These are phyloP conservation scores for Heterochromis multidens DNA, from an alignment of 2,113 vertebrate genomes.

Conservation along the genomic window DNA sequence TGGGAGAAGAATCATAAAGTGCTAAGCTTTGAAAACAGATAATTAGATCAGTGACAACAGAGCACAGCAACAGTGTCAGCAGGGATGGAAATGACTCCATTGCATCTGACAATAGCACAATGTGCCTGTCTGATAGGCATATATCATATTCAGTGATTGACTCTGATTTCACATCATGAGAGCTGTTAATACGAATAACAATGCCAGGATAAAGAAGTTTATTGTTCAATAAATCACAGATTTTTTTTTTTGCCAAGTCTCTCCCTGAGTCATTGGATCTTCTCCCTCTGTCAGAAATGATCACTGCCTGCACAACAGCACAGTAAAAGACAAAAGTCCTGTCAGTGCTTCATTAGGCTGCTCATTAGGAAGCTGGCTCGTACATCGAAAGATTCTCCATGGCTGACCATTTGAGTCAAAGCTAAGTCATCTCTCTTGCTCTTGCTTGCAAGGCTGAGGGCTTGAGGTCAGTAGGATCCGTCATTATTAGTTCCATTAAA, in stretches of 20 bases:
- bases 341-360: conserved; percentile 56
- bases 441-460: conserved; percentile 6
- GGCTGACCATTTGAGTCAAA: conserved; percentile 49
- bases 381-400: conserved; percentile 34
- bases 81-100: conserved; percentile 41
- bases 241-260: conserved; percentile 1
- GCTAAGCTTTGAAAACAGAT: conserved; percentile 58
- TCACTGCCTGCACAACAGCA: conserved; percentile 35
- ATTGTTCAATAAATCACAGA: conserved; percentile 23
- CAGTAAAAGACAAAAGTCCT: conserved; percentile 29
- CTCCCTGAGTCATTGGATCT: conserved; percentile 6
- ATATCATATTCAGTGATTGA: conserved; percentile 19
- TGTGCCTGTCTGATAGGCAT: conserved; percentile 24
- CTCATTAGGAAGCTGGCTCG: conserved; percentile 54
- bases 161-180: conserved; percentile 15
- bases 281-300: conserved; percentile 22
- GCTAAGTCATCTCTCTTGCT: conserved; percentile 34
- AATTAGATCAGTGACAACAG: conserved; percentile 69
- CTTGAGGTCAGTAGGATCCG: conserved; percentile 35
- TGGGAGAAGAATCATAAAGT: conserved; percentile 41
- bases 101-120: conserved; percentile 42
- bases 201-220: conserved; percentile 33
- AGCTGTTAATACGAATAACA: conserved; percentile 21
- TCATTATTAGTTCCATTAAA: conserved; percentile 58
- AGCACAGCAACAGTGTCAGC: conserved; percentile 59